Base-by-base conservation (phyloP, 1,140 invertebrate genomes). In the Drosophila bifasciata region DNA sequence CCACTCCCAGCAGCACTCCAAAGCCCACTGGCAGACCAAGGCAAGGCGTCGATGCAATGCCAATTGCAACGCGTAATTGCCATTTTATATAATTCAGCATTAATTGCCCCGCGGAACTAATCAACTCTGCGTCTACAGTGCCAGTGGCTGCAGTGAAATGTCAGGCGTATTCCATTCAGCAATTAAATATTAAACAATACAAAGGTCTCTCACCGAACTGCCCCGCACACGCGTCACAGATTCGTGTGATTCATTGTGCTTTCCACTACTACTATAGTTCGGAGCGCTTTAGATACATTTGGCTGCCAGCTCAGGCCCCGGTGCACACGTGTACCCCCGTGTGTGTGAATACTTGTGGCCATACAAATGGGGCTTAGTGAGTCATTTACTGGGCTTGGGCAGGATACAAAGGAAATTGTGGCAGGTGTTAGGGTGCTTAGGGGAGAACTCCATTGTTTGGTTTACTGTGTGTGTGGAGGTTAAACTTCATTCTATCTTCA, bases 11-110 rank as follows among this genome's bases (percentile, higher is more conserved):
- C 44, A 52, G 39, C 44, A 52, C 64, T 69, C 21, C n/a, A 13
- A 25, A 25, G 23, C 23, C 23, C 23, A 25, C 23, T 7, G 28
- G 0, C 28, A 32, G 28, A 32, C 28, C 28, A 32, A 32, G 28
- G 32, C 16, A 44, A 23, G 40, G 17, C 53, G 39, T 71, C 19
- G 39, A 70, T 69, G 63, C 15, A 51, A 36, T 11, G 32, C 32
- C 32, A 11, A 70, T 70, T 59, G 67, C 66, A 59, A 59, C 16
- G 53, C 53, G 45, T 70, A 70, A 70, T 70, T 70, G 67, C 40
- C 45, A 70, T 51, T 70, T 70, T 50, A 51, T 48, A 67, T 70
- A 59, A 70, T 70, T 36, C 67, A 17, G 5, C 68, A 50, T 70
- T 70, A 70, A 70, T 70, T 70, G 64, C 21, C 21, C 25, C 32